Evolutionary conservation across 2,113 vertebrate genomes (phyloP).

Genomic region (Rhabdomys dilectus): DNA sequence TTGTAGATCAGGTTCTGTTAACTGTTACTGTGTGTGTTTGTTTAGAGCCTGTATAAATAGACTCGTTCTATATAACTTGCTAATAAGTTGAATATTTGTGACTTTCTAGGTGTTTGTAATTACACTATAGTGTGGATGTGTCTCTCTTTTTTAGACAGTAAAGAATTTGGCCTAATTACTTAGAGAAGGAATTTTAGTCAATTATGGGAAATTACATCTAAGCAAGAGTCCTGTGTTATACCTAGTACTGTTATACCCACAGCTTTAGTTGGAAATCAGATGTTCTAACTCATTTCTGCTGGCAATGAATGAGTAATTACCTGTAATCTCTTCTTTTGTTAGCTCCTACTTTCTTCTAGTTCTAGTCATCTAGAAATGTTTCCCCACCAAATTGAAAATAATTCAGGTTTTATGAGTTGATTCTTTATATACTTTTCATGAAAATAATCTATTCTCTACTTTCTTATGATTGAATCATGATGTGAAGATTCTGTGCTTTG

Average conservation of each 20-base stretch:
- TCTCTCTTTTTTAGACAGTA: neutral
- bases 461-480: neutral
- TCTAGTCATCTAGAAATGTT: neutral
- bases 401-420: conserved; percentile 43
- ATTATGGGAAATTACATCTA: neutral
- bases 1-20: conserved; percentile 71
- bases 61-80: conserved; percentile 1
- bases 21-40: conserved; percentile 60
- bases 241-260: neutral
- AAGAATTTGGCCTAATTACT: conserved; percentile 14
- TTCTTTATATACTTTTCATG: neutral
- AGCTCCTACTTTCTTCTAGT: neutral
- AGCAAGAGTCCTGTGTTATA: neutral
- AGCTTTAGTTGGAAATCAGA: neutral
- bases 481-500: neutral
- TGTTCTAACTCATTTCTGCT: conserved; percentile 4
- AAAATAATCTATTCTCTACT: conserved; percentile 15
- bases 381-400: conserved; percentile 2
- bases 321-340: conserved; percentile 21
- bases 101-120: conserved; percentile 36
- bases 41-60: conserved; percentile 51
- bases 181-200: conserved; percentile 47
- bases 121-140: neutral
- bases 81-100: conserved; percentile 53
- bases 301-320: conserved; percentile 35